Conservation (phyloP, 1,140 invertebrate genomes). For the Aphis craccivora region DNA sequence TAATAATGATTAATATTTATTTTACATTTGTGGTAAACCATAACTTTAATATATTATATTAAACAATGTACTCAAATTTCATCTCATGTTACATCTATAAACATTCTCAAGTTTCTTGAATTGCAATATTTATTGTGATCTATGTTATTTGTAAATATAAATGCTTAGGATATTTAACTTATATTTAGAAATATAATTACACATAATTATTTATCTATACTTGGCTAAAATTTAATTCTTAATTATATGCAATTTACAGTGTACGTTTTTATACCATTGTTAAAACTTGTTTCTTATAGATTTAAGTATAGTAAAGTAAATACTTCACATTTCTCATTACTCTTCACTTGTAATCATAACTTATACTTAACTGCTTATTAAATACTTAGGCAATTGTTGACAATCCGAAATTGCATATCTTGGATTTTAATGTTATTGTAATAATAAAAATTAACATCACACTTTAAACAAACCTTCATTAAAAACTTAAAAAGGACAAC, state of each 20-base stretch:
- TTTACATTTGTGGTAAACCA: conserved; percentile 28
- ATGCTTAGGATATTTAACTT: conserved; percentile 49
- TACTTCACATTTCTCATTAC: conserved; percentile 30
- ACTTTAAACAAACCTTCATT: conserved; percentile 30
- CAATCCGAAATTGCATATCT: conserved; percentile 57
- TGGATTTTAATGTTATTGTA: conserved; percentile 44
- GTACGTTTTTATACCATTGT: conserved; percentile 53
- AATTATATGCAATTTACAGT: conserved; percentile 48
- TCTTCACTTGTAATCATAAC: conserved; percentile 39
- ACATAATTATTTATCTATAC: conserved; percentile 41
- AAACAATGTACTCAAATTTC: not conserved
- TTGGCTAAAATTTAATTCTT: conserved; percentile 50
- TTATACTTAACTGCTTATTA: conserved; percentile 45
- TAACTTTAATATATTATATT: conserved; percentile 29
- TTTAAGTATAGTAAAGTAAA: conserved; percentile 44
- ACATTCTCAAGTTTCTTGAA: conserved; percentile 55
- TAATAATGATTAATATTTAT: conserved; percentile 45
- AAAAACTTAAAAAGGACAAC: not conserved
- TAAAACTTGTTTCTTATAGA: conserved; percentile 47
- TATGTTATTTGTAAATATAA: conserved; percentile 49
- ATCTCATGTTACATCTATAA: conserved; percentile 5
- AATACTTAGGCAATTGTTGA: conserved; percentile 53
- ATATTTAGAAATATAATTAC: conserved; percentile 37
- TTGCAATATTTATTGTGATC: conserved; percentile 46
- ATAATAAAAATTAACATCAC: not conserved